Evolutionary conservation across 2,797 vertebrate genomes (phyloP).

Genomic region (Syngnathus acus): DNA sequence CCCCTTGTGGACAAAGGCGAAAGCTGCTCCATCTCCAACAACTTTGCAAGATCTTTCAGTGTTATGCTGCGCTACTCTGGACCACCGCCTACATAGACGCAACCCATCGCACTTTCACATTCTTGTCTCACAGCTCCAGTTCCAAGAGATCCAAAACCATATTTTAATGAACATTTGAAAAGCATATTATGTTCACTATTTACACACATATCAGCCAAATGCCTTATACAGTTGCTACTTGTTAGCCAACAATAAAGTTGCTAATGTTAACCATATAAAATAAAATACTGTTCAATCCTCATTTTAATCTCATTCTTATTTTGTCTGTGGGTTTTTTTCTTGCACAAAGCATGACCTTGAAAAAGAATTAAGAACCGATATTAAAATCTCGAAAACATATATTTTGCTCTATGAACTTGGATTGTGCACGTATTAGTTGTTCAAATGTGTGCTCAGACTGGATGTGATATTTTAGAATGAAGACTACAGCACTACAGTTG

Average conservation of each 20-base stretch:
- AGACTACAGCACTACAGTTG: too few relatives aligned
- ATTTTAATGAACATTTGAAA: neutral
- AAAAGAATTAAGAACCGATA: neutral
- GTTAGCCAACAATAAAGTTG: neutral
- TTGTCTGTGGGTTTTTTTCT: neutral
- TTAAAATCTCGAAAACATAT: neutral
- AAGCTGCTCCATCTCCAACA: conserved; percentile 86
- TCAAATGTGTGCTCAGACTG: neutral
- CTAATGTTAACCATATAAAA: neutral
- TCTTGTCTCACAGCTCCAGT: neutral
- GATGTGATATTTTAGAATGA: too few relatives aligned
- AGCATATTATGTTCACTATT: neutral
- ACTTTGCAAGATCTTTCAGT: conserved; percentile 86
- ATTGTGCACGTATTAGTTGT: neutral
- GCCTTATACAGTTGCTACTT: neutral
- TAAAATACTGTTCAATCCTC: neutral
- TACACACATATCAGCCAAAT: neutral
- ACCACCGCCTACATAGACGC: conserved; percentile 80
- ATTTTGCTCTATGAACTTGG: neutral
- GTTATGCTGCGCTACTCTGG: conserved; percentile 83
- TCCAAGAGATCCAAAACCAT: neutral
- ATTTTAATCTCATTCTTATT: neutral
- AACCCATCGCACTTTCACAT: neutral
- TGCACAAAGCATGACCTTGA: neutral
- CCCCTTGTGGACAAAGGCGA: conserved; percentile 71